Evolutionary conservation across 2,888 invertebrate genomes (phyloP).

Genomic region (Nomada lathburiana): DNA sequence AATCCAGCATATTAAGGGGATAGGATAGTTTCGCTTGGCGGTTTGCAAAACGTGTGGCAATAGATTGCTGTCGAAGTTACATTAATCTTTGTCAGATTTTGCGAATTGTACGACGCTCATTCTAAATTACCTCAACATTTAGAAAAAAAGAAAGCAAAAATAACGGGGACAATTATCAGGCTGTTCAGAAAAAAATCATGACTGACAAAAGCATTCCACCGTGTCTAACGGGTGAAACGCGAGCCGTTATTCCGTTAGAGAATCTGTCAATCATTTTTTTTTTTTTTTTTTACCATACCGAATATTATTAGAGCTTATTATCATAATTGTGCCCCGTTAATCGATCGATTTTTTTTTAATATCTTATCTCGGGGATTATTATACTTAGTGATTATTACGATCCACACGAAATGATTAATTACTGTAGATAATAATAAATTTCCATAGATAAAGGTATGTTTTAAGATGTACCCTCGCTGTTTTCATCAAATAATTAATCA

Average conservation of each 20-base stretch:
- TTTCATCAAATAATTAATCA: not conserved
- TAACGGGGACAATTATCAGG: not conserved
- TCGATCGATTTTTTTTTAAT: not conserved
- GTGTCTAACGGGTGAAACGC: slow-evolving; percentile 13
- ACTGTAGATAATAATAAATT: not conserved
- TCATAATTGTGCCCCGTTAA: slow-evolving; percentile 6
- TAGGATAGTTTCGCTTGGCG: too few species aligned
- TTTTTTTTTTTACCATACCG: not conserved
- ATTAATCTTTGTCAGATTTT: not conserved
- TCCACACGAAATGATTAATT: not conserved
- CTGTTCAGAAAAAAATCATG: not conserved
- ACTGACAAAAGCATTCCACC: slow-evolving; percentile 2
- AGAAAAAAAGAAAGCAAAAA: not conserved
- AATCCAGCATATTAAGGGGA: too few species aligned
- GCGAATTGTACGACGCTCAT: not conserved
- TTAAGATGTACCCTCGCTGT: not conserved
- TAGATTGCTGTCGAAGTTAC: not conserved
- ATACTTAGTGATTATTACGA: not conserved
- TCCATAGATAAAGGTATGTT: not conserved
- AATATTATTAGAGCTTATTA: not conserved
- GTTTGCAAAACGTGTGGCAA: too few species aligned
- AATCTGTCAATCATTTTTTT: not conserved
- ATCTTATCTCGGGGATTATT: not conserved
- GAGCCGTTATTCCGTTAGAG: not conserved
- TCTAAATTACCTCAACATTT: not conserved